Evolutionary conservation across 2,113 vertebrate species (phyloP), one percentile per base, ranked within the genome.

Genomic region (Atherinomorus stipes): DNA sequence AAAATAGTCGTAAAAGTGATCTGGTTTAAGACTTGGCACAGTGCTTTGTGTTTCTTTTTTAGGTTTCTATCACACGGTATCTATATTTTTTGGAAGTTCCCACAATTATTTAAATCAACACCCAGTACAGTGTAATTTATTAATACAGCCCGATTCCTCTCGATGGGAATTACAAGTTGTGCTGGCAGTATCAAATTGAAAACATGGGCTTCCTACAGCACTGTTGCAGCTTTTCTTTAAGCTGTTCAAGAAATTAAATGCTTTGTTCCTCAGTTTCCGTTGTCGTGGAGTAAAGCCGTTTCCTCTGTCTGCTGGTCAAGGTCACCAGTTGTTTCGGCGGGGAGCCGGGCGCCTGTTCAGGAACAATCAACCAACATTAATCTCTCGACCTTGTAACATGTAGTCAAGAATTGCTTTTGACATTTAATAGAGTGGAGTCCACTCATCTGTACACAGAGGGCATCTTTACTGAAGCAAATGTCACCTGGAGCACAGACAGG

Each of bases 291-390:
- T 21, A 61, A 50, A 25, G 68, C 79, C 25, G 40, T 0, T 25
- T 49, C 72, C 69, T 56, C 81, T n/a, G 58, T 57, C 0, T 52
- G 45, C 57, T 3, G 28, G 60, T 62, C 78, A 13, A 66, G 72
- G 74, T 92, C 92, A 94, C 89, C 91, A 93, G 74, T 85, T 90
- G 89, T 93, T 88, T 79, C 91, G 88, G 11, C 93, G 92, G 12
- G 92, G 92, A 72, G 91, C 80, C 10, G 88, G 93, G n/a, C 94
- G 94, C 90, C 94, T 94, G 94, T 94, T 91, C 82, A 87, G 72
- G 87, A 82, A 94, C 81, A 93, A 94, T 83, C 88, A 85, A 51
- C 64, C 76, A 90, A 64, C 4, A 42, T 92, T 89, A 90, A 88
- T 85, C 38, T 77, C 31, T 70, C 25, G 38, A 64, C 40, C 25